Evolutionary conservation across 2,888 invertebrate species (phyloP), one percentile per base, ranked within the genome.

Genomic region (Stenichneumon culpator): DNA sequence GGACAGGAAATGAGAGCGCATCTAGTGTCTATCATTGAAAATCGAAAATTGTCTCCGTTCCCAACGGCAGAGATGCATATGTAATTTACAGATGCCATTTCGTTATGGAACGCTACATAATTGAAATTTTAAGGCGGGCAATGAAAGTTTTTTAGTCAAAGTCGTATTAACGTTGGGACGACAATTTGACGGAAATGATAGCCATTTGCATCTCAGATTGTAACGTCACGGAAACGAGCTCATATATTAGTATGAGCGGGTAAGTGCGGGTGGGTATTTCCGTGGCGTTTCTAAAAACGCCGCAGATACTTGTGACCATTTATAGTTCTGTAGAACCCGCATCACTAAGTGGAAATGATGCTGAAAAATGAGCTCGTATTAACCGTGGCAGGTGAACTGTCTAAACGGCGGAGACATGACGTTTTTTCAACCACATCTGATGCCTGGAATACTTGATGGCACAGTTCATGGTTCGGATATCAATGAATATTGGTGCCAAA

Each of bases 261-360:
- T 70, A 25, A 19, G 52, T 19, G 32, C n/a, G 70, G 70, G 28
- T 52, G 70, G 70, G n/a, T 1, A 9, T 70, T 70, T 52, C 52
- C 32, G n/a, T n/a, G 9, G n/a, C 36, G 52, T 52, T 52, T 52
- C n/a, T 52, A 16, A n/a, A 52, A 52, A 28, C 28, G 52, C 52
- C 2, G 52, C 19, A 19, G 5, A n/a, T 19, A 52, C 52, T 16
- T n/a, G n/a, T n/a, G n/a, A 7, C 19, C 19, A 52, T n/a, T 52
- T n/a, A 52, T 52, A 7, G 6, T 52, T 52, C 3, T 16, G 4
- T 11, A 16, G 19, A 52, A 19, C 16, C 3, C n/a, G 16, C n/a
- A 2, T 16, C 50, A n/a, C 16, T 16, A 47, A 16, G 14, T 16
- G 16, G 44, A 44, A 11, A 44, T 44, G 44, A 14, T 3, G 11